Base-by-base conservation (phyloP, 2,113 vertebrate genomes). In the Vombatus ursinus region DNA sequence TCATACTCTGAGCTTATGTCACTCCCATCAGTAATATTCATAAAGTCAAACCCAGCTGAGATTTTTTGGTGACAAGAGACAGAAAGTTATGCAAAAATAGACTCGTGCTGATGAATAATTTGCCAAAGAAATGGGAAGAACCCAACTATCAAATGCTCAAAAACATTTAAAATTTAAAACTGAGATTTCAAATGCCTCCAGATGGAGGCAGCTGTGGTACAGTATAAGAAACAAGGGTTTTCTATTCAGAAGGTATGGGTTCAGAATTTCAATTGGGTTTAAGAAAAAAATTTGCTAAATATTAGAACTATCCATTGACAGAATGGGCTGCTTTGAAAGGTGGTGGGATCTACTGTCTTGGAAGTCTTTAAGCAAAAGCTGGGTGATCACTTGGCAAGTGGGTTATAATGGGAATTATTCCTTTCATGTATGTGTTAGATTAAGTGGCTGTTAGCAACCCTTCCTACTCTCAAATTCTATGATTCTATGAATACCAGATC, bases 101-200 rank as follows among this genome's bases (percentile, higher is more conserved):
- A 93, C 26, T 24, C 14, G 53, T 90, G 19, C 14, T 47, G 53
- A 52, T 7, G 9, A 61, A 49, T 52, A 23, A 68, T 91, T 90
- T 89, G 9, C 93, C 37, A 96, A 16, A 92, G 92, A 92, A 93
- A 10, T 93, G 37, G 54, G 11, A 89, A 96, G 93, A 91, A 0
- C 61, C 0, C 37, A 26, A 26, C 68, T 0, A 28, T 91, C 89
- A 95, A 91, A 54, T 61, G 50, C n/a, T 90, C 84, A 94, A 7
- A 91, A 92, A 37, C 51, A 47, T 50, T 48, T 49, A 54, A 28
- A 16, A 9, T 93, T 95, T 90, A 25, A 95, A 97, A 44, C 92
- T 47, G 25, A 47, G 22, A 53, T 84, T 50, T 25, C 2, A 0
- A 1, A 0, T 53, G 26, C 26, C 31, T 94, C 49, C 51, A 94